Conservation (phyloP, 2,888 invertebrate genomes). For the Conistra vaccinii region DNA sequence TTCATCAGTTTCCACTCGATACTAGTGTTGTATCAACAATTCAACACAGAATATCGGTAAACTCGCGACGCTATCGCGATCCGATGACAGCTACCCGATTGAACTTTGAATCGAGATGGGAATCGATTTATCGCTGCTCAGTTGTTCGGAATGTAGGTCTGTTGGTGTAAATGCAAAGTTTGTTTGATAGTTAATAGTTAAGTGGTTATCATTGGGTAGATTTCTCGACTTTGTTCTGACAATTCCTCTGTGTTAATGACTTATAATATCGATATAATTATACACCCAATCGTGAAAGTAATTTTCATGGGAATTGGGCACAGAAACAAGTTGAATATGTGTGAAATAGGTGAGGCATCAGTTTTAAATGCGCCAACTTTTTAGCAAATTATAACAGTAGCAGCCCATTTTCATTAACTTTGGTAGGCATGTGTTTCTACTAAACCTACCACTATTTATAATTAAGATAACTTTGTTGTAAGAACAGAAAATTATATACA, state of each 20-base stretch:
- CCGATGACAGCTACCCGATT: conserved; percentile 69
- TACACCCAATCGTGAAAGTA: not conserved
- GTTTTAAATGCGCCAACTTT: not conserved
- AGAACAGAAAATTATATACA: not conserved
- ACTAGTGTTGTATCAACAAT: conserved; percentile 69
- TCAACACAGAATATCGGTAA: conserved; percentile 72
- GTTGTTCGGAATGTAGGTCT: conserved; percentile 57
- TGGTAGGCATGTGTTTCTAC: not conserved
- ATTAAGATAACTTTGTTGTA: not conserved
- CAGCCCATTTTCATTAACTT: not conserved
- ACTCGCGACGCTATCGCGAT: conserved; percentile 69
- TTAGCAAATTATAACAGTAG: not conserved
- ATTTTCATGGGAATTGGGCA: not conserved
- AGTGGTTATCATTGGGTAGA: conserved; percentile 9
- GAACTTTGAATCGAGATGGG: conserved; percentile 69
- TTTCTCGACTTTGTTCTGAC: conserved; percentile 25
- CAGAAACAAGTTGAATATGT: not conserved
- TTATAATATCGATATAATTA: conserved; percentile 14
- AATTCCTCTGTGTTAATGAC: conserved; percentile 26
- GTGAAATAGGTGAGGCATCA: not conserved
- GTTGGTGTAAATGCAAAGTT: conserved; percentile 43
- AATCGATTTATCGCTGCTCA: conserved; percentile 64
- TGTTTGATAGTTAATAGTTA: conserved; percentile 42
- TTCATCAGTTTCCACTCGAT: conserved; percentile 70
- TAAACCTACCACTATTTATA: not conserved